Percentiles rank a stretch among this genome's conserved stretches.
These are phyloP conservation scores for Gnatocerus cornutus DNA, from an alignment of 2,888 invertebrate genomes.

Conservation along the genomic window DNA sequence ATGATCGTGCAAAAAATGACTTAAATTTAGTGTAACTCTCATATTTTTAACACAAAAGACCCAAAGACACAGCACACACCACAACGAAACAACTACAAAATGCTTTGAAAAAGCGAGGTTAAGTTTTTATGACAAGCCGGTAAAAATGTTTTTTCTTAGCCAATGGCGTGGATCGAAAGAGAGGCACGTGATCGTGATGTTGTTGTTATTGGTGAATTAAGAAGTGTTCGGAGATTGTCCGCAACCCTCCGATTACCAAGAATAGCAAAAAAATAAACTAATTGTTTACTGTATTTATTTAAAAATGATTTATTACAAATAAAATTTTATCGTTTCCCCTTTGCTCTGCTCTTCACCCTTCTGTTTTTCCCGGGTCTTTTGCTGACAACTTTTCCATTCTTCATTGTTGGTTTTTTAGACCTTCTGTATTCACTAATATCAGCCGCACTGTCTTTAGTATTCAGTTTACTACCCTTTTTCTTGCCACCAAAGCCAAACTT, in stretches of 20 bases:
- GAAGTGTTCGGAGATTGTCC: too few species aligned
- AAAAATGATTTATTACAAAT: too few species aligned
- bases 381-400: constrained; percentile 52
- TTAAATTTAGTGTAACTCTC: constrained; percentile 8
- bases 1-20: constrained; percentile 42
- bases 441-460: constrained; percentile 86
- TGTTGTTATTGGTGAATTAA: too few species aligned
- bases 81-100: too few species aligned
- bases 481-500: constrained; percentile 98
- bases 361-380: constrained; percentile 71
- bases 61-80: not conserved
- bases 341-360: constrained; percentile 70
- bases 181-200: too few species aligned
- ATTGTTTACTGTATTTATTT: too few species aligned
- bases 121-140: too few species aligned
- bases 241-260: too few species aligned
- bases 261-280: too few species aligned
- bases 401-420: constrained; percentile 63
- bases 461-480: constrained; percentile 91
- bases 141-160: too few species aligned
- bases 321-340: constrained; percentile 45
- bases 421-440: constrained; percentile 76
- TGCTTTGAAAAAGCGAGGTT: too few species aligned
- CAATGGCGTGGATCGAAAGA: too few species aligned
- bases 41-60: not conserved